Evolutionary conservation across 2,797 vertebrate species (phyloP).

Genomic region (Mergus octosetaceus): DNA sequence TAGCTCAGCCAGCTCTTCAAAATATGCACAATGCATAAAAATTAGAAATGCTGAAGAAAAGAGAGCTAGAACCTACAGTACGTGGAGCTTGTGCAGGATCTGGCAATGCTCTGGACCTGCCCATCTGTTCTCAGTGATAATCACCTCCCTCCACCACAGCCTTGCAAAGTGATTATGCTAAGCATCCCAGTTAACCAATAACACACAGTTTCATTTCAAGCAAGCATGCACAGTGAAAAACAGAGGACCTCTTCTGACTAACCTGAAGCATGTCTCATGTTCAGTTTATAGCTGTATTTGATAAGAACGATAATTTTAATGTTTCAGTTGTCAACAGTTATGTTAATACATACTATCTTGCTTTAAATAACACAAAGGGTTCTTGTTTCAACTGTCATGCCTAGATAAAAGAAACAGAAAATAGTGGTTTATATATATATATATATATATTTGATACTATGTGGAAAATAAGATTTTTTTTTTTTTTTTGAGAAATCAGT

Average conservation of each 20-base stretch:
- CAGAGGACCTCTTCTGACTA: slow-evolving; percentile 80
- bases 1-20: slow-evolving; percentile 56
- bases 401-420: neutral
- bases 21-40: slow-evolving; percentile 50
- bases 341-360: neutral
- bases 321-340: slow-evolving; percentile 12
- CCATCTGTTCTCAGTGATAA: slow-evolving; percentile 91
- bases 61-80: slow-evolving; percentile 73
- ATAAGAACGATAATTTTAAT: slow-evolving; percentile 29
- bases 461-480: neutral
- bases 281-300: slow-evolving; percentile 51
- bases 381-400: neutral
- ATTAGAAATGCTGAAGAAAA: slow-evolving; percentile 61
- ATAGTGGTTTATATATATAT: neutral
- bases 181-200: slow-evolving; percentile 87
- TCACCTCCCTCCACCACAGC: slow-evolving; percentile 86
- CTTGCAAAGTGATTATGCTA: slow-evolving; percentile 88
- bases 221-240: slow-evolving; percentile 74
- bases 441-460: neutral
- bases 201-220: slow-evolving; percentile 78
- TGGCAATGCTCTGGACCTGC: slow-evolving; percentile 84
- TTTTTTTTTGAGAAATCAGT: neutral
- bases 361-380: slow-evolving; percentile 3
- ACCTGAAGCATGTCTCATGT: slow-evolving; percentile 57
- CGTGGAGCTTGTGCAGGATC: slow-evolving; percentile 78